A percentile compares a stretch with the other conserved stretches of the same genome.
phyloP scores from a whole-genome alignment of 2,797 vertebrate species.

The Parauchenoglanis ngamensis region DNA sequence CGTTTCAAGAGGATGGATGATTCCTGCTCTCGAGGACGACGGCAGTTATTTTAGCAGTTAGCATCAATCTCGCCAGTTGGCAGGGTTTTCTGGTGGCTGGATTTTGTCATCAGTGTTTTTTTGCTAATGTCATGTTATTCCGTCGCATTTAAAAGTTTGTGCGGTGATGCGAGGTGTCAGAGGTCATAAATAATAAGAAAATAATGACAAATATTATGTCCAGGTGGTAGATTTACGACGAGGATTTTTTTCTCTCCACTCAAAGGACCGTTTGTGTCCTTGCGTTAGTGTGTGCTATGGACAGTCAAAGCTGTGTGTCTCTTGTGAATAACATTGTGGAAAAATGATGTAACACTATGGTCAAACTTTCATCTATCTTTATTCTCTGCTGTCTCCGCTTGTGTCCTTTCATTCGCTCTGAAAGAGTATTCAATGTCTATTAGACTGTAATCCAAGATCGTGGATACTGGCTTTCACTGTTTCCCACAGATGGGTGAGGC shows the following conservation, averaged over 20 bases:
- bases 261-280: slow-evolving; percentile 44
- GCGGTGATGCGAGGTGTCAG: slow-evolving; percentile 29
- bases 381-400: neutral
- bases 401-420: neutral
- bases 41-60: slow-evolving; percentile 28
- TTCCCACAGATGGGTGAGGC: slow-evolving; percentile 34
- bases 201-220: slow-evolving; percentile 42
- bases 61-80: slow-evolving; percentile 21
- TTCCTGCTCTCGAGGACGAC: slow-evolving; percentile 15
- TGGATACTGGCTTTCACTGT: neutral
- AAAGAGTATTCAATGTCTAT: slow-evolving; percentile 17
- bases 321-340: slow-evolving; percentile 14
- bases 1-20: neutral
- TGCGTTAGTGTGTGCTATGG: slow-evolving; percentile 18
- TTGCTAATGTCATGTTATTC: slow-evolving; percentile 19
- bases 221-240: slow-evolving; percentile 48
- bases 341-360: slow-evolving; percentile 22
- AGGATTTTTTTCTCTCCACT: slow-evolving; percentile 2
- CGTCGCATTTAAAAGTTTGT: slow-evolving; percentile 17
- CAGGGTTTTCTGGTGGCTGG: slow-evolving; percentile 34
- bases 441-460: neutral
- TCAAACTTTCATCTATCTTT: slow-evolving; percentile 29
- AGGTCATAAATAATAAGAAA: slow-evolving; percentile 49
- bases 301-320: slow-evolving; percentile 18
- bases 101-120: slow-evolving; percentile 33